Conservation (phyloP, 1,140 invertebrate genomes). For the Heliconius hewitsoni region DNA sequence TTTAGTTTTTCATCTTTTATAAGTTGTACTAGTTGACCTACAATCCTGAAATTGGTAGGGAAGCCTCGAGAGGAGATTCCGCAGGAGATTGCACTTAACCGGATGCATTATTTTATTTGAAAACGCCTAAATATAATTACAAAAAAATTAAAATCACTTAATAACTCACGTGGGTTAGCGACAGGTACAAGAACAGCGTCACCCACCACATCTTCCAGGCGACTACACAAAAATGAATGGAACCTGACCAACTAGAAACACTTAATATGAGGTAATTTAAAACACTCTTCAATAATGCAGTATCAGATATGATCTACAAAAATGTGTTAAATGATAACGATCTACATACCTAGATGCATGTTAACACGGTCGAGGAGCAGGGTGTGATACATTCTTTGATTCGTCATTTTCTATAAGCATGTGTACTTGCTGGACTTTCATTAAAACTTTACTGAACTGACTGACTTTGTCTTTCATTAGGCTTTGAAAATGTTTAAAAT, state of each 20-base stretch:
- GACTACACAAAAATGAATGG: not conserved
- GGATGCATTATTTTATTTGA: too few relatives aligned
- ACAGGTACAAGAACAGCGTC: not conserved
- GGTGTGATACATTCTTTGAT: not conserved
- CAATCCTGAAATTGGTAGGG: too few relatives aligned
- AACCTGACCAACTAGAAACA: not conserved
- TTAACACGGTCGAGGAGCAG: not conserved
- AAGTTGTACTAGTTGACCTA: too few relatives aligned
- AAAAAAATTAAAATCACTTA: not conserved
- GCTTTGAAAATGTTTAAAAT: too few relatives aligned
- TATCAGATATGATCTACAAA: constrained; percentile 2
- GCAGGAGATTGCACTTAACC: too few relatives aligned
- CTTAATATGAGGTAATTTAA: not conserved
- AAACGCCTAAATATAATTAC: not conserved
- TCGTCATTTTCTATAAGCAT: constrained; percentile 1
- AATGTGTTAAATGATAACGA: constrained; percentile 11
- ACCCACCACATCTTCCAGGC: not conserved
- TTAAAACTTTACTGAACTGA: too few relatives aligned
- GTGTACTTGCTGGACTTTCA: not conserved
- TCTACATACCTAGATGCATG: constrained; percentile 5
- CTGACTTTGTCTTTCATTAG: too few relatives aligned
- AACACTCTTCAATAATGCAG: not conserved
- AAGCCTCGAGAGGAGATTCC: too few relatives aligned
- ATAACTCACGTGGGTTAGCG: not conserved
- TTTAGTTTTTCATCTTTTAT: too few relatives aligned